These are phyloP conservation scores for Trematocara marginatum DNA, from an alignment of 2,113 vertebrate species.

Conservation along the genomic window DNA sequence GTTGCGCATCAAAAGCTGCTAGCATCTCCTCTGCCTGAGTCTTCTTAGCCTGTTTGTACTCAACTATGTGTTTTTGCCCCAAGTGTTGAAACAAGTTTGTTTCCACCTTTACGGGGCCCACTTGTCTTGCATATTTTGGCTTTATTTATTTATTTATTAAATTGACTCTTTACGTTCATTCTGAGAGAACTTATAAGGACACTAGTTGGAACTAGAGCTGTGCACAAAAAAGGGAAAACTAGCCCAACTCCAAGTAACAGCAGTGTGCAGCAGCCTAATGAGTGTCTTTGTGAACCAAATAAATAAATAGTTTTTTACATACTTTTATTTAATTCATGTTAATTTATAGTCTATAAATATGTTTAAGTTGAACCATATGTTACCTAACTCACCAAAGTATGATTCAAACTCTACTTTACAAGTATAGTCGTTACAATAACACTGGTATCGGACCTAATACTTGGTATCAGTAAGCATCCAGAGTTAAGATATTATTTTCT, in stretches of 20 bases:
- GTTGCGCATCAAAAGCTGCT: background rate
- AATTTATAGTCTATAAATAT: background rate
- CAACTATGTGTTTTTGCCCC: background rate
- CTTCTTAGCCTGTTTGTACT: background rate
- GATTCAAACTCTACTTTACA: background rate
- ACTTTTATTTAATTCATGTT: background rate
- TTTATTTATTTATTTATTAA: background rate
- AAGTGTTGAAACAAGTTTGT: background rate
- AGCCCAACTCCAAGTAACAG: background rate
- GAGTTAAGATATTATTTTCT: background rate
- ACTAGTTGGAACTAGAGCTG: background rate
- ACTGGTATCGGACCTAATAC: background rate
- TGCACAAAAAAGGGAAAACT: background rate
- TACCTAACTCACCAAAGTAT: accelerated
- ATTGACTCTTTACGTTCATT: background rate
- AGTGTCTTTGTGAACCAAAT: background rate
- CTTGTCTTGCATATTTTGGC: background rate
- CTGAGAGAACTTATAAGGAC: background rate
- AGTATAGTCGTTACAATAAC: accelerated
- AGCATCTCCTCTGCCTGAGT: accelerated
- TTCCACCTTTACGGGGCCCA: accelerated
- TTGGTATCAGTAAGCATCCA: accelerated
- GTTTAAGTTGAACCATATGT: background rate
- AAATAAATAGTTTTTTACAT: accelerated
- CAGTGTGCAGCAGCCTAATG: accelerated